Percentiles rank a stretch among this genome's conserved stretches.
These are phyloP conservation scores for Oscheius sp. DNA, from an alignment of 2,888 invertebrate species.

Conservation along the genomic window DNA sequence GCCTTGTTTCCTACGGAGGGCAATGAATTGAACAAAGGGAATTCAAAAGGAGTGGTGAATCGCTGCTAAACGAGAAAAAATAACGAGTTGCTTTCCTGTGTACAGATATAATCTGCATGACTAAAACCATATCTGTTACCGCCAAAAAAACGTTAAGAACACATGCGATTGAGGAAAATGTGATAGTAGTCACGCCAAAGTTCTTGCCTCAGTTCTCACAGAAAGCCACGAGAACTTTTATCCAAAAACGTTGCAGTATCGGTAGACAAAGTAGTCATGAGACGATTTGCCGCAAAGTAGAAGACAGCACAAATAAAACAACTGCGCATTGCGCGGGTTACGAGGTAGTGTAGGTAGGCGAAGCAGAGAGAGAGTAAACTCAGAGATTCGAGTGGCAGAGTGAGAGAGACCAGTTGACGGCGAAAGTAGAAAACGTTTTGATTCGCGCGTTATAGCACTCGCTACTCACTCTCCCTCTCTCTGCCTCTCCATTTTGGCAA, in stretches of 20 bases:
- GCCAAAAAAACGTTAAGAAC: too few relatives aligned
- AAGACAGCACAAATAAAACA: conserved; percentile 20
- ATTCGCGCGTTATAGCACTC: conserved; percentile 27
- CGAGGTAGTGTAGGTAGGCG: conserved; percentile 32
- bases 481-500: neutral
- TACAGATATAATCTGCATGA: too few relatives aligned
- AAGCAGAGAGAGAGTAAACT: conserved; percentile 28
- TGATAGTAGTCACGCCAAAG: too few relatives aligned
- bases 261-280: too few relatives aligned
- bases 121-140: too few relatives aligned
- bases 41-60: neutral
- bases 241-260: too few relatives aligned
- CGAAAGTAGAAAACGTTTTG: conserved; percentile 34
- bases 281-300: neutral
- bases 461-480: neutral
- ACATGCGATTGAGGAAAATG: too few relatives aligned
- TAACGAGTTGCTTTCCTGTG: too few relatives aligned
- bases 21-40: neutral
- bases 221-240: too few relatives aligned
- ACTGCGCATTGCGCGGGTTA: conserved; percentile 6
- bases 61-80: neutral
- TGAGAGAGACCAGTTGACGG: conserved; percentile 32
- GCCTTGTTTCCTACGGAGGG: conserved; percentile 3
- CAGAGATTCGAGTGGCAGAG: conserved; percentile 31
- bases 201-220: too few relatives aligned